Evolutionary conservation across 2,797 vertebrate genomes (phyloP), one percentile per base, ranked within the genome.

Genomic region (Anas acuta): DNA sequence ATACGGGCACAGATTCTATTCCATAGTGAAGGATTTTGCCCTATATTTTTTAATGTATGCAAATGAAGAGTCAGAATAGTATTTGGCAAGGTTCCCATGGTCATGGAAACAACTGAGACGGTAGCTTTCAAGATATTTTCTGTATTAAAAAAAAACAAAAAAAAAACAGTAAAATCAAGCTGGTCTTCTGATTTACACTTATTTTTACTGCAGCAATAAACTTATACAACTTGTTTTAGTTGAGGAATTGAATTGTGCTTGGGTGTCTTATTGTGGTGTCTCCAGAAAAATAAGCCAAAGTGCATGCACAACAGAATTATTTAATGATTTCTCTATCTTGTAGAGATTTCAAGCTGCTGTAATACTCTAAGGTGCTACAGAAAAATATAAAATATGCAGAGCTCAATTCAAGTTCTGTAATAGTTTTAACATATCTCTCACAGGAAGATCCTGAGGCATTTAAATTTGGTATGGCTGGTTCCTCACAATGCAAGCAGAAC

Each of bases 41-140:
- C 62, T 75, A 41, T 91, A 79, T 81, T 90, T 92, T 85, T 92
- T 93, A 91, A 94, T 86, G 77, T 39, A 96, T 95, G 91, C 61
- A 88, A 94, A 96, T 89, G 61, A 28, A 95, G 53, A 90, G 72
- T 80, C 71, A 75, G 32, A 61, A 76, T 3, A 79, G 33, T 33
- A 54, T 69, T 94, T 95, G 95, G 92, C 96, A 97, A 80, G 61
- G 69, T 95, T 96, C 78, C 96, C 90, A 74, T 28, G 65, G 56
- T 84, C 64, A 75, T 39, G 72, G 74, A 92, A 94, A 85, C 45
- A 89, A 69, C 69, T 13, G 19, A 92, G 57, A 56, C 54, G 87
- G 78, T 65, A 37, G 22, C 88, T 95, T 95, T 94, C 78, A 94
- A 93, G 90, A 94, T 89, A 84, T 77, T 92, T 93, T 90, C 32